Evolutionary conservation across 2,888 invertebrate genomes (phyloP).

Genomic region (Neoascia interrupta): DNA sequence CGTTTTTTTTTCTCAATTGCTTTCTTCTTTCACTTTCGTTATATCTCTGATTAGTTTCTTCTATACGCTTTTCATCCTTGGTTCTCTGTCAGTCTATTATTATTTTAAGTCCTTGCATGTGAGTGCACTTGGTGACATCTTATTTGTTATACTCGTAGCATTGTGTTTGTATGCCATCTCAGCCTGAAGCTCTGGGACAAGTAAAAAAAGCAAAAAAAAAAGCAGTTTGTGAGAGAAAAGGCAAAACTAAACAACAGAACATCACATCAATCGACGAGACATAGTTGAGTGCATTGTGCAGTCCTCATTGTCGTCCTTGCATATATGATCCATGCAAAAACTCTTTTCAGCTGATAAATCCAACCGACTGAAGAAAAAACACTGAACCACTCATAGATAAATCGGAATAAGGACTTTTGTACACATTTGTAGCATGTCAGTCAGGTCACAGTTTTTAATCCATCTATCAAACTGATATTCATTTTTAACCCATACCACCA

Average conservation of each 20-base stretch:
- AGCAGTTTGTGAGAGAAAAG: conserved; percentile 17
- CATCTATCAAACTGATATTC: conserved; percentile 28
- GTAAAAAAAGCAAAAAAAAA: neutral
- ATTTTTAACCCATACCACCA: conserved; percentile 15
- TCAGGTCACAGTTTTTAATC: conserved; percentile 39
- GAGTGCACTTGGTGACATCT: conserved; percentile 59
- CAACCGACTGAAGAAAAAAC: conserved; percentile 17
- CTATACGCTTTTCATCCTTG: neutral
- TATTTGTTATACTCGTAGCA: conserved; percentile 50
- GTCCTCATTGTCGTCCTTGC: conserved; percentile 28
- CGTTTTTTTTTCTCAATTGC: conserved; percentile 45
- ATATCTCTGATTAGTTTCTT: conserved; percentile 57
- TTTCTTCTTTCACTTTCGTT: conserved; percentile 64
- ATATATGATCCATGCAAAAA: conserved; percentile 38
- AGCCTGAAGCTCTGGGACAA: neutral
- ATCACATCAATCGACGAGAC: conserved; percentile 32
- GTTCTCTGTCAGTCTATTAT: conserved; percentile 22
- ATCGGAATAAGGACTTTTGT: conserved; percentile 26
- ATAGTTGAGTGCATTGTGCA: neutral
- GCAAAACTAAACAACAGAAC: conserved; percentile 50
- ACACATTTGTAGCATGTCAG: neutral
- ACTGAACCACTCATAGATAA: conserved; percentile 15
- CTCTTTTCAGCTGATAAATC: too few relatives aligned
- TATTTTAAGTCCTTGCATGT: conserved; percentile 39
- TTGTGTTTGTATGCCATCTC: conserved; percentile 6